These are phyloP conservation scores for Dunckerocampus dactyliophorus DNA, from an alignment of 2,113 vertebrate genomes.

Conservation along the genomic window DNA sequence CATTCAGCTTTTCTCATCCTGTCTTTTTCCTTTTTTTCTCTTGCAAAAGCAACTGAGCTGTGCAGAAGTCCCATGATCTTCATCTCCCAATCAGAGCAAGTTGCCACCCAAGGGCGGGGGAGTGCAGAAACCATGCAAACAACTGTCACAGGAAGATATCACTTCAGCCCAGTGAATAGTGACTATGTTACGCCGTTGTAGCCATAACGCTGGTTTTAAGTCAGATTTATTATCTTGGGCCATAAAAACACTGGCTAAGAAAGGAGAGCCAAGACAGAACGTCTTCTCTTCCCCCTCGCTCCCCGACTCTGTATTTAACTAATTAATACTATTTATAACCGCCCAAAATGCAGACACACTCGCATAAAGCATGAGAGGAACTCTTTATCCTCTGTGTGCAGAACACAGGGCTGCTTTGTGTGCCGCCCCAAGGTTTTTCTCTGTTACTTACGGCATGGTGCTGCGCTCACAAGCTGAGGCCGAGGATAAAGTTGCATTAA, in stretches of 20 bases:
- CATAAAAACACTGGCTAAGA: constrained; percentile 1
- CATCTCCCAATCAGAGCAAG: constrained; percentile 27
- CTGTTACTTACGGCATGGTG: constrained; percentile 19
- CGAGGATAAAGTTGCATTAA: constrained; percentile 44
- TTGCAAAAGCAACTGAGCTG: background rate
- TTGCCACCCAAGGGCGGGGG: background rate
- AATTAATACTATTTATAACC: constrained; percentile 62
- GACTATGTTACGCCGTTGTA: background rate
- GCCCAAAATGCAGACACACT: constrained; percentile 40
- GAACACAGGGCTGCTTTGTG: constrained; percentile 62
- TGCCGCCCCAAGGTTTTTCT: constrained; percentile 43
- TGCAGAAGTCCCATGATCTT: constrained; percentile 37
- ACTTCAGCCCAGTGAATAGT: background rate
- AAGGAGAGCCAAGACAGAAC: constrained; percentile 2
- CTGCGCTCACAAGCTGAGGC: constrained; percentile 34
- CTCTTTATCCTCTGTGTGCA: constrained; percentile 37
- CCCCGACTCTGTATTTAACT: constrained; percentile 45
- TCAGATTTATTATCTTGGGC: background rate
- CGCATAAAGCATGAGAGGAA: constrained; percentile 34
- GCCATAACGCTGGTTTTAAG: background rate
- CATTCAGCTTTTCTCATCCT: background rate
- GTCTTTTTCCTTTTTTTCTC: background rate
- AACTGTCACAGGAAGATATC: constrained; percentile 3
- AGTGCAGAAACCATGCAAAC: background rate
- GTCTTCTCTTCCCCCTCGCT: constrained; percentile 16